Conservation (phyloP, 2,797 vertebrate species). For the Lateolabrax maculatus region DNA sequence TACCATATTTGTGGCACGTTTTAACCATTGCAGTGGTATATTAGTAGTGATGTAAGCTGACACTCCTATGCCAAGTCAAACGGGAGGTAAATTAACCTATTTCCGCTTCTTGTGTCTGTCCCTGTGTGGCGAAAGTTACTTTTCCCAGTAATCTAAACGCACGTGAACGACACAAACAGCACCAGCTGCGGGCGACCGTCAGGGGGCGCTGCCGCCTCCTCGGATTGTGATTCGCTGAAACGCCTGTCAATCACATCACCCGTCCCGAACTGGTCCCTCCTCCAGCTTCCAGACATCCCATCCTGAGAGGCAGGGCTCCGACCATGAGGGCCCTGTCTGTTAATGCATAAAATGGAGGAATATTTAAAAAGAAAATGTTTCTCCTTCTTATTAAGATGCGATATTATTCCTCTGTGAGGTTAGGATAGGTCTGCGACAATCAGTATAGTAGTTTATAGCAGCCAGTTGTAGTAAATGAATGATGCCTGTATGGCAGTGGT, state of each 20-base stretch:
- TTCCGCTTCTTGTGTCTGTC: neutral
- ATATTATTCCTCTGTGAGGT: neutral
- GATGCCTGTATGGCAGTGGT: neutral
- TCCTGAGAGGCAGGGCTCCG: neutral
- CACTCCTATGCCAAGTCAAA: neutral
- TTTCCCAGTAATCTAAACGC: neutral
- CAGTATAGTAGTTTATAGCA: neutral
- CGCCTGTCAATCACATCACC: constrained; percentile 28
- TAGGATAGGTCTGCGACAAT: neutral
- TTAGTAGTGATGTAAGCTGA: neutral
- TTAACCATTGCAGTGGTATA: neutral
- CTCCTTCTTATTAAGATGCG: neutral
- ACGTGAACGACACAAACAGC: constrained; percentile 16
- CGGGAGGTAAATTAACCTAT: rapidly evolving
- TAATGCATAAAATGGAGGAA: neutral
- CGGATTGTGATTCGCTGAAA: constrained; percentile 26
- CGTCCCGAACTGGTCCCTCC: neutral
- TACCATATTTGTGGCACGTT: neutral
- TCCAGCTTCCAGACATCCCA: neutral
- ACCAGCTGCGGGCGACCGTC: neutral
- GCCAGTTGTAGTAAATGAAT: neutral
- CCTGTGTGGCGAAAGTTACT: rapidly evolving
- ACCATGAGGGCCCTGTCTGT: neutral
- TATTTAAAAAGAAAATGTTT: neutral
- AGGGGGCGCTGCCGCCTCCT: neutral